Conservation (phyloP, 2,888 invertebrate species). For the Parnassius mnemosyne region DNA sequence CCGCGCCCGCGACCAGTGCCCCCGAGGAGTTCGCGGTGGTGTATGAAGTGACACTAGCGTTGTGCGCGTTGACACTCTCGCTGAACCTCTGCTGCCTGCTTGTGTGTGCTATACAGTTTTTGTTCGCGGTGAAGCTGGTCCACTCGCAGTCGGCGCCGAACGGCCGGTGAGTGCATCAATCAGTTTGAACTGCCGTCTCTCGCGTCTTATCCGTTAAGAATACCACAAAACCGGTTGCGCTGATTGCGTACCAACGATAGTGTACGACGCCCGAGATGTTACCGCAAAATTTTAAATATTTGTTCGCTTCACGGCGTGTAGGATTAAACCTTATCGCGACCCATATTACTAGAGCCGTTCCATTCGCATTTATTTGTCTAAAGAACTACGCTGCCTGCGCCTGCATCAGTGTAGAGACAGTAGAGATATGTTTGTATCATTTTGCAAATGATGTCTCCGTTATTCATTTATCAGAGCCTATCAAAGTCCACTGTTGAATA, state of each 20-base stretch:
- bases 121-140: slow-evolving; percentile 95
- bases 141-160: slow-evolving; percentile 91
- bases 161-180: slow-evolving; percentile 78
- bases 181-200: slow-evolving; percentile 30
- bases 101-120: slow-evolving; percentile 96
- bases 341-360: slow-evolving; percentile 4
- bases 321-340: slow-evolving; percentile 31
- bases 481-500: too few species aligned
- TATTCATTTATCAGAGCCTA: too few species aligned
- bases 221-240: slow-evolving; percentile 57
- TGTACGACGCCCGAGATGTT: slow-evolving; percentile 28
- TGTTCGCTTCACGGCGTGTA: slow-evolving; percentile 50
- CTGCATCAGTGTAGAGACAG: too few species aligned
- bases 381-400: too few species aligned
- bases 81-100: slow-evolving; percentile 94
- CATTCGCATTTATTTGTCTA: slow-evolving; percentile 21
- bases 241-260: slow-evolving; percentile 44
- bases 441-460: too few species aligned
- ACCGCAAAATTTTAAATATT: slow-evolving; percentile 52
- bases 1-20: slow-evolving; percentile 82
- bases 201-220: slow-evolving; percentile 55
- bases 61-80: slow-evolving; percentile 93
- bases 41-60: slow-evolving; percentile 94
- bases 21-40: slow-evolving; percentile 92
- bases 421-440: too few species aligned